Percentiles rank a stretch among this genome's conserved stretches.
phyloP scores from a whole-genome alignment of 2,113 vertebrate genomes.

The Ifrita kowaldi region DNA sequence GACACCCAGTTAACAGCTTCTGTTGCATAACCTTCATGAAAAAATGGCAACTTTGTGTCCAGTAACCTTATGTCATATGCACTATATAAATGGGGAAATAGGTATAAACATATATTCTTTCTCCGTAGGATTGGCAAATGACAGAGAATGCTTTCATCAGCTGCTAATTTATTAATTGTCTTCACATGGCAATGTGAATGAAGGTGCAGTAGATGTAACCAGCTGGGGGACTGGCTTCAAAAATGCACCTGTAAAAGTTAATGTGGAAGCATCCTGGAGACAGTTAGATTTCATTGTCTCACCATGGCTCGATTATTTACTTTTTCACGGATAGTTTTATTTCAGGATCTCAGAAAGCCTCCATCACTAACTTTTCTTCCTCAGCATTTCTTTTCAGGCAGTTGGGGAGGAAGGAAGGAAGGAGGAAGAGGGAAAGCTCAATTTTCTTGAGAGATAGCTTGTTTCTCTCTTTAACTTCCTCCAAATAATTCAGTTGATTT shows the following conservation, averaged over 20 bases:
- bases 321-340: neutral
- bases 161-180: neutral
- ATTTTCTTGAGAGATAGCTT: neutral
- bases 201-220: neutral
- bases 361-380: neutral
- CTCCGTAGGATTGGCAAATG: neutral
- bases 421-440: neutral
- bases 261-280: neutral
- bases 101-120: neutral
- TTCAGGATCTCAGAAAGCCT: neutral
- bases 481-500: neutral
- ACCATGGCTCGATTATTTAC: neutral
- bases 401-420: neutral
- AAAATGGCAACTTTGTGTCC: neutral
- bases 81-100: neutral
- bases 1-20: neutral
- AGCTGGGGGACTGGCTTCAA: accelerated
- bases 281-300: neutral
- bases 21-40: neutral
- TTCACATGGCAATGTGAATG: neutral
- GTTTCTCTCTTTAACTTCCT: neutral
- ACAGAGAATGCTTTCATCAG: neutral
- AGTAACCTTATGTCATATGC: neutral
- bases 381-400: neutral
- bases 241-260: neutral